Base-by-base conservation (phyloP, 2,797 vertebrate species). In the Poeciliopsis presidionis region DNA sequence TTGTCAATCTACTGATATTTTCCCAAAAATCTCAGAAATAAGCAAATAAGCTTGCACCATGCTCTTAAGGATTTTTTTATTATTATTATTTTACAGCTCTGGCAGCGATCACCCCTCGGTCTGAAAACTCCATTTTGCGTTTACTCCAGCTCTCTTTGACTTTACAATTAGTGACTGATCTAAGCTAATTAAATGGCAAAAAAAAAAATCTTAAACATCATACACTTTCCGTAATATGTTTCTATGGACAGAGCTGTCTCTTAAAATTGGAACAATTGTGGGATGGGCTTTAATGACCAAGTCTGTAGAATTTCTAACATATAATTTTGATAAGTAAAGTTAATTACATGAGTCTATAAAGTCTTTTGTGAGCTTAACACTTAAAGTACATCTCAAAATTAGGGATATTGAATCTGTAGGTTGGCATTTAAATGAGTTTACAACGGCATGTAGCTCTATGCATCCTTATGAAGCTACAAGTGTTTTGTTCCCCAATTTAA, bases 281-380 rank as follows among this genome's bases (percentile, higher is more conserved):
- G 28, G 30, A 63, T 36, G 59, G 30, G 7, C 6, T 39, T 67
- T 67, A 41, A 41, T 41, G 1, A 41, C 1, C 13, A 20, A 20
- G 61, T 4, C 16, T 65, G 20, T 20, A 36, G 61, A 11, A 67
- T 67, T 7, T 25, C 63, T 25, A 67, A 12, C 41, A 41, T 41
- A 22, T 11, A 4, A 67, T 41, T 67, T 41, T 67, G 8, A 20
- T 11, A 39, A 12, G 3, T 67, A 41, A 41, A 67, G 63, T 25
- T 67, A 67, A 67, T 67, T 67, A 67, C 41, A 67, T 67, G 36
- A 41, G 20, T 12, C 18, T 67, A 41, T 67, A 13, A 53, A 67
- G 59, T 74, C 76, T n/a, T 46, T 49, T 70, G 7, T 51, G 71
- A 36, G 12, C 18, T 72, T 73, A 73, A 36, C 46, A 20, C 30